Conservation (phyloP, 1,140 invertebrate species). For the Drosophila bocki region DNA sequence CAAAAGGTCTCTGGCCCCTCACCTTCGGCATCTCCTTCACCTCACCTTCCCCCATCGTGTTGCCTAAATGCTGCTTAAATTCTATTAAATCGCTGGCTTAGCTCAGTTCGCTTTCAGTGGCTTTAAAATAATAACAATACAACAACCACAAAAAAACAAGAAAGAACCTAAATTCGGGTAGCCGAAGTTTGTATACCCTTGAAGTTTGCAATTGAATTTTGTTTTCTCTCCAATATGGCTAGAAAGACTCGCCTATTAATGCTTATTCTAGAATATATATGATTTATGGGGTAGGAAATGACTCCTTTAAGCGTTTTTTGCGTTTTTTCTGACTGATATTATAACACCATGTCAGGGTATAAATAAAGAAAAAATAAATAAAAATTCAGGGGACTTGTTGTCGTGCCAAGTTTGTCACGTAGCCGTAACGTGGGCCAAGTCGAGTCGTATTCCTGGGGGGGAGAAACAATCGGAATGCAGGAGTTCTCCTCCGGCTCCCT, state of each 20-base stretch:
- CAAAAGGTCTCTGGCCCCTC: conserved; percentile 11
- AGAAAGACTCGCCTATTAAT: no score
- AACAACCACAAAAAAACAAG: not conserved
- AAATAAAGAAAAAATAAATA: not conserved
- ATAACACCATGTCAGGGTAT: no score
- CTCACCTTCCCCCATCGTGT: not conserved
- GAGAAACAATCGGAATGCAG: conserved; percentile 19
- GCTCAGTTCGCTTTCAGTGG: conserved; percentile 37
- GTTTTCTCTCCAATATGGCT: no score
- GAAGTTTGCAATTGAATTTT: no score
- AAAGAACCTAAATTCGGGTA: no score
- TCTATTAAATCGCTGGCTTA: conserved; percentile 66
- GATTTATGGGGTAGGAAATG: no score
- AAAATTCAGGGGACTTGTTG: conserved; percentile 27
- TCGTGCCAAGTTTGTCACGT: conserved; percentile 70
- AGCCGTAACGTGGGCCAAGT: conserved; percentile 55
- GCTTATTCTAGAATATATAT: no score
- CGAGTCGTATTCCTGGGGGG: not conserved
- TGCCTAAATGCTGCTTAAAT: conserved; percentile 75
- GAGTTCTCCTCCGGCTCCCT: conserved; percentile 22
- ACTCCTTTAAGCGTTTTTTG: no score
- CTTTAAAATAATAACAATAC: conserved; percentile 28
- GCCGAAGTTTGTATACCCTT: no score
- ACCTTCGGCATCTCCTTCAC: not conserved
- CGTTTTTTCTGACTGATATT: no score